Conservation (phyloP, 2,797 vertebrate genomes). For the Catamblyrhynchus diadema region DNA sequence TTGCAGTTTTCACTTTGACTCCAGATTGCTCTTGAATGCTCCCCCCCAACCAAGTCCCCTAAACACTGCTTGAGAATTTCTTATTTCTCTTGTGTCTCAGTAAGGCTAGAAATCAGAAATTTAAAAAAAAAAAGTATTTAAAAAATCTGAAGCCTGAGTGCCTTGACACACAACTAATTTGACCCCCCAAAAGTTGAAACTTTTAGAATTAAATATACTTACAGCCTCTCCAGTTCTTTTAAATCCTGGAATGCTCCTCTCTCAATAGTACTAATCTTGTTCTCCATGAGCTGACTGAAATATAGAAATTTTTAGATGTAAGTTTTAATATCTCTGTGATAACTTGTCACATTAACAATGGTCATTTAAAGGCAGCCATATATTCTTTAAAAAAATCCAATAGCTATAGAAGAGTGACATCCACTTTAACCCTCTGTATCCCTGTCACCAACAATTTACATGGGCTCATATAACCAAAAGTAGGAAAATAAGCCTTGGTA, state of each 20-base stretch:
- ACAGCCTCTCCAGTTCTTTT: constrained; percentile 84
- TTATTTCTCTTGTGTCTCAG: not conserved
- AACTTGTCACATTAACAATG: constrained; percentile 38
- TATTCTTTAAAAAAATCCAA: constrained; percentile 4
- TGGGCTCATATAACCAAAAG: not conserved
- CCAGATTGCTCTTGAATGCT: not conserved
- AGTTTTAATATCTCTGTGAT: not conserved
- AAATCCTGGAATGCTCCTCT: constrained; percentile 84
- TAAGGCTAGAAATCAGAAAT: not conserved
- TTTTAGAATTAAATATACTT: constrained; percentile 73
- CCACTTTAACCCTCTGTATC: not conserved
- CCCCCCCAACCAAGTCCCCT: fast-evolving
- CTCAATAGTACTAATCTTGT: constrained; percentile 83
- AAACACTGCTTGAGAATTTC: not conserved
- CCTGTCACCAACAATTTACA: not conserved
- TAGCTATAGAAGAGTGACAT: not conserved
- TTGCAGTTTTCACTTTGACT: not conserved
- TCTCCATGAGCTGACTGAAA: constrained; percentile 86
- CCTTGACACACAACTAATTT: not conserved
- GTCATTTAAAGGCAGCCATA: not conserved
- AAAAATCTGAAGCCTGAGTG: not conserved
- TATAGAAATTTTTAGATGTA: not conserved
- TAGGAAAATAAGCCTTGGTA: not conserved
- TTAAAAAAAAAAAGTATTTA: not conserved
- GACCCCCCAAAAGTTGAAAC: not conserved